Conservation (phyloP, 1,140 invertebrate genomes). For the Colletes latitarsis region DNA sequence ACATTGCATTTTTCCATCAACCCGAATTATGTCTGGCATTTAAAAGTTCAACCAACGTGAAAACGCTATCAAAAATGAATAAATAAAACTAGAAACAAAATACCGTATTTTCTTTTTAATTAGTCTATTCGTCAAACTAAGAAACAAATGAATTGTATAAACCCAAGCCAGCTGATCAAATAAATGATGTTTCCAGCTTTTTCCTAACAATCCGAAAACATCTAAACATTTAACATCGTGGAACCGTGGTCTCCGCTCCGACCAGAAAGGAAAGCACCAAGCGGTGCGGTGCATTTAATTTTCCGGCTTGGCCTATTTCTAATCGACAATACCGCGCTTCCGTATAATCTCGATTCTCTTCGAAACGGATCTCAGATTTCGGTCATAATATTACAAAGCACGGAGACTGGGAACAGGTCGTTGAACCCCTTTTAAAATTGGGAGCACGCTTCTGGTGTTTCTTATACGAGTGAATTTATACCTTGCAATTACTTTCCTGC, state of each 20-base stretch:
- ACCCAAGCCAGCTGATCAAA: conserved; percentile 1
- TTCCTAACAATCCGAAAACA: conserved; percentile 1
- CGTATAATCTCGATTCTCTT: background rate
- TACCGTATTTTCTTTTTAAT: no score
- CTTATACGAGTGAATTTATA: conserved; percentile 6
- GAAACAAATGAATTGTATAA: no score
- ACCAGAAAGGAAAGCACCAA: background rate
- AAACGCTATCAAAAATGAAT: no score
- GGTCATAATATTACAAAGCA: conserved; percentile 4
- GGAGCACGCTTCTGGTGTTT: conserved; percentile 11
- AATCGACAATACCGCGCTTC: conserved; percentile 19
- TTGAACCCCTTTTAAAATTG: conserved; percentile 26
- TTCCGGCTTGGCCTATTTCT: conserved; percentile 19
- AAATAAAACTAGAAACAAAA: no score
- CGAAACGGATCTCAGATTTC: conserved; percentile 6
- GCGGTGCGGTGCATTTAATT: conserved; percentile 40
- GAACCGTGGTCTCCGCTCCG: background rate
- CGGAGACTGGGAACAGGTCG: conserved; percentile 15
- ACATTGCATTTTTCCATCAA: no score
- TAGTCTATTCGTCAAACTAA: no score
- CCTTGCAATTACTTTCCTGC: conserved; percentile 6
- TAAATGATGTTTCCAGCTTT: conserved; percentile 14
- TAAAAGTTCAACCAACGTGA: no score
- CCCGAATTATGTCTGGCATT: no score
- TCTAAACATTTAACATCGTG: background rate